Conservation (phyloP, 2,888 invertebrate species). For the Dryomyza anilis region DNA sequence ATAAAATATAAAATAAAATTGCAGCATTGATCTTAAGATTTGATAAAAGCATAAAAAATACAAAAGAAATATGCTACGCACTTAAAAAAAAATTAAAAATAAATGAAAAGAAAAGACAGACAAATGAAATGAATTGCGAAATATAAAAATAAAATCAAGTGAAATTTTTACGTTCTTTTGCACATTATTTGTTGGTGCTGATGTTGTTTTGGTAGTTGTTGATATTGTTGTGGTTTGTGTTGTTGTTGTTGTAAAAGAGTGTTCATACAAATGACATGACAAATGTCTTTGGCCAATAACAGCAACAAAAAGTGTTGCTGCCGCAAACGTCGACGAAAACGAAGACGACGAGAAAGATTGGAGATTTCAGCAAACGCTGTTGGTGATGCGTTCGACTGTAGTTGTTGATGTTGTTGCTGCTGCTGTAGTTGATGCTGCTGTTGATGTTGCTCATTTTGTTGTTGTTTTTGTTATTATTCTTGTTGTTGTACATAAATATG, state of each 20-base stretch:
- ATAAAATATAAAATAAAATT: not conserved
- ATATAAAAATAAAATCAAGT: constrained; percentile 2
- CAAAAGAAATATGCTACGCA: not conserved
- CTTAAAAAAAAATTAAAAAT: not conserved
- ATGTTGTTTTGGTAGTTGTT: constrained; percentile 15
- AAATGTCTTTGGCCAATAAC: constrained; percentile 50
- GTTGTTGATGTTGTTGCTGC: constrained; percentile 16
- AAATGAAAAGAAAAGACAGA: too few species aligned
- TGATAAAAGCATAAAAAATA: not conserved
- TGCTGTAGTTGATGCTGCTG: constrained; percentile 9
- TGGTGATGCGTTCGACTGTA: constrained; percentile 29
- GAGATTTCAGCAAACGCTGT: constrained; percentile 39
- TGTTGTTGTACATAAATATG: not conserved
- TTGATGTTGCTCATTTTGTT: not conserved
- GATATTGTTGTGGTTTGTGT: not conserved
- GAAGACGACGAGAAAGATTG: constrained; percentile 29
- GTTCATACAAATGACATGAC: constrained; percentile 56
- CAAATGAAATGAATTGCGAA: too few species aligned
- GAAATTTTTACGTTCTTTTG: constrained; percentile 18
- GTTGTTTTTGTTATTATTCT: constrained; percentile 12
- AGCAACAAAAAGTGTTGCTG: not conserved
- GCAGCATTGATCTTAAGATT: constrained; percentile 5
- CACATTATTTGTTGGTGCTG: too few species aligned
- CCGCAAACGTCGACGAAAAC: not conserved
- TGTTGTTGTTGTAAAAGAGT: constrained; percentile 29